A percentile compares a stretch with the other conserved stretches of the same genome.
phyloP scores from a whole-genome alignment of 2,113 vertebrate species.

The Ochotona princeps region DNA sequence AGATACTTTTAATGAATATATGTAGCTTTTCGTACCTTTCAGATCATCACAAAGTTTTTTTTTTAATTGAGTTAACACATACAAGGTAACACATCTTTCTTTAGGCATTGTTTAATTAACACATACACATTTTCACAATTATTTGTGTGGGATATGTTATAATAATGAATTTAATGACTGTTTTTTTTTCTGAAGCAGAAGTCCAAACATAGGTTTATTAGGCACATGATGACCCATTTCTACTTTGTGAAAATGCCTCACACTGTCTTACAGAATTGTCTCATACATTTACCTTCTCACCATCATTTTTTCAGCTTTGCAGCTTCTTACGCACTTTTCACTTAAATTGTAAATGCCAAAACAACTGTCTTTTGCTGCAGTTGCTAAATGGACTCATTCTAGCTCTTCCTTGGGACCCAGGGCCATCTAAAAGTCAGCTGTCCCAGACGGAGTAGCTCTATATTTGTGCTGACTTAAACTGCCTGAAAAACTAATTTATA shows the following conservation, averaged over 20 bases:
- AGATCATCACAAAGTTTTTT: neutral
- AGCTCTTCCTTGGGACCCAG: neutral
- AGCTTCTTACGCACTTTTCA: neutral
- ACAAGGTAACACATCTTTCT: neutral
- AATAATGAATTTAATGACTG: neutral
- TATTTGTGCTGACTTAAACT: conserved; percentile 59
- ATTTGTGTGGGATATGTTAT: neutral
- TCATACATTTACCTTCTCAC: neutral
- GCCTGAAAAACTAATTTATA: conserved; percentile 67
- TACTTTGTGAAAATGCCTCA: neutral
- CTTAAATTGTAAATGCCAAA: neutral
- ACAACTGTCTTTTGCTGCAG: neutral
- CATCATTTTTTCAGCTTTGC: neutral
- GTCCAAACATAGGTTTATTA: neutral
- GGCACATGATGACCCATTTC: neutral
- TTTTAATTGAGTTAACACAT: neutral
- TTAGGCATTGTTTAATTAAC: neutral
- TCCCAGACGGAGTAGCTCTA: conserved; percentile 37
- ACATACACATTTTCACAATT: neutral
- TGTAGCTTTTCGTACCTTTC: neutral
- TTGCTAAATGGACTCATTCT: neutral
- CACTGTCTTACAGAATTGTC: neutral
- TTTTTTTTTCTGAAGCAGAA: neutral
- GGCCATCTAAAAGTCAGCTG: conserved; percentile 54
- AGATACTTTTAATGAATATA: neutral